Evolutionary conservation across 2,113 vertebrate genomes (phyloP).

Genomic region (Crotalus helleri): DNA sequence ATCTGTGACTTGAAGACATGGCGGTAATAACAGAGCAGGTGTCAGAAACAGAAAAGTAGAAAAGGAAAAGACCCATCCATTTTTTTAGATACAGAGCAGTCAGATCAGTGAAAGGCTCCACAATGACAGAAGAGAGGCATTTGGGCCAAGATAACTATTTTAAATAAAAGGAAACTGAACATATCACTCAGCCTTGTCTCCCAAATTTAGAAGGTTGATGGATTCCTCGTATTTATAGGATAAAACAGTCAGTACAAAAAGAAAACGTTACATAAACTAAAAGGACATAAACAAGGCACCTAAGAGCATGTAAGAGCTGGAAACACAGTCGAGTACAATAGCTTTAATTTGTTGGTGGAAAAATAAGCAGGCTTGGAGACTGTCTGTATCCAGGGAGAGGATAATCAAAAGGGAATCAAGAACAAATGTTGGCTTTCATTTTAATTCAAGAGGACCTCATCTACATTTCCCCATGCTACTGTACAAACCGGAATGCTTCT

Average conservation of each 20-base stretch:
- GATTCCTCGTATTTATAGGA: background rate
- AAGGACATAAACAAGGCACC: background rate
- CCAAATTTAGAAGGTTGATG: background rate
- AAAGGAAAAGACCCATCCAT: background rate
- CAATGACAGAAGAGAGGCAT: background rate
- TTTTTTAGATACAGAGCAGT: background rate
- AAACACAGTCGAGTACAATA: background rate
- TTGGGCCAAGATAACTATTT: background rate
- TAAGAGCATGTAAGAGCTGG: background rate
- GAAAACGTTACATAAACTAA: background rate
- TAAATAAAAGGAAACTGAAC: background rate
- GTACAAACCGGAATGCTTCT: background rate
- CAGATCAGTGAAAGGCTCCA: background rate
- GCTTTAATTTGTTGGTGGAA: background rate
- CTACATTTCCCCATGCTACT: background rate
- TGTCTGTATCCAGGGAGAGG: background rate
- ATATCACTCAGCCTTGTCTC: background rate
- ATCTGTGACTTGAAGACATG: background rate
- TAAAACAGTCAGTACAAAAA: background rate
- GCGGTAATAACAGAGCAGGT: background rate
- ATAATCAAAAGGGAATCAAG: background rate
- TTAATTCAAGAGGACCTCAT: background rate
- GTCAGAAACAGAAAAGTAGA: background rate
- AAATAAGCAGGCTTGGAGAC: background rate
- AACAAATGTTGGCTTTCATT: background rate